Evolutionary conservation across 1,140 invertebrate species (phyloP).

Genomic region (Bombus sylvicola): DNA sequence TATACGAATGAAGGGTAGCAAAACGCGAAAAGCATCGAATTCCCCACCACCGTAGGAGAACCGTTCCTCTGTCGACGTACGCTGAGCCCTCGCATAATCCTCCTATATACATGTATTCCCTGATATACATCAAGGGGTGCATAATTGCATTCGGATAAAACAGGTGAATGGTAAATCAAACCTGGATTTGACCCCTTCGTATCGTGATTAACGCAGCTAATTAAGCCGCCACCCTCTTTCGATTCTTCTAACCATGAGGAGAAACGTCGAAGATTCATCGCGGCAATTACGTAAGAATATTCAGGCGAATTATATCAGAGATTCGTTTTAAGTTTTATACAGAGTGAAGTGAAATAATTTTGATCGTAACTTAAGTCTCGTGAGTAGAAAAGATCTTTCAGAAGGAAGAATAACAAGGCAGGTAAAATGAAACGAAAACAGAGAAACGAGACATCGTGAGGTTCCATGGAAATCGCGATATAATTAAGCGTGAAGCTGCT

Average conservation of each 20-base stretch:
- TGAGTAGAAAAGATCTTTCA: no score
- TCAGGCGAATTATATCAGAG: neutral
- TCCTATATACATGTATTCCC: conserved; percentile 63
- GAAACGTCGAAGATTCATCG: neutral
- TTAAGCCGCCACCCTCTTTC: conserved; percentile 48
- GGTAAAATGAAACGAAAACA: no score
- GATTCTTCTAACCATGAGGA: neutral
- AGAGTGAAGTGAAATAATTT: no score
- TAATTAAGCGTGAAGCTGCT: no score
- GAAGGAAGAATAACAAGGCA: no score
- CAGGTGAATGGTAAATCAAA: conserved; percentile 73
- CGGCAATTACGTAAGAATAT: neutral
- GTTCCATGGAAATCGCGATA: no score
- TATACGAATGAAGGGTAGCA: conserved; percentile 53
- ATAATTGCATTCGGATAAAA: conserved; percentile 75
- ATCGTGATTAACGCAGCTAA: conserved; percentile 65
- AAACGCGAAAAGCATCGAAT: conserved; percentile 63
- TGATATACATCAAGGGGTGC: conserved; percentile 68
- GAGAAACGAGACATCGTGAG: no score
- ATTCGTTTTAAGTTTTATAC: no score
- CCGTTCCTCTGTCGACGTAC: conserved; percentile 41
- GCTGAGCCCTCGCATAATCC: conserved; percentile 65
- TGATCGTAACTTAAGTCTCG: no score
- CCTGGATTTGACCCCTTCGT: conserved; percentile 66
- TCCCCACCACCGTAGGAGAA: neutral